Evolutionary conservation across 2,797 vertebrate species (phyloP).

Genomic region (Neosalanx taihuensis): DNA sequence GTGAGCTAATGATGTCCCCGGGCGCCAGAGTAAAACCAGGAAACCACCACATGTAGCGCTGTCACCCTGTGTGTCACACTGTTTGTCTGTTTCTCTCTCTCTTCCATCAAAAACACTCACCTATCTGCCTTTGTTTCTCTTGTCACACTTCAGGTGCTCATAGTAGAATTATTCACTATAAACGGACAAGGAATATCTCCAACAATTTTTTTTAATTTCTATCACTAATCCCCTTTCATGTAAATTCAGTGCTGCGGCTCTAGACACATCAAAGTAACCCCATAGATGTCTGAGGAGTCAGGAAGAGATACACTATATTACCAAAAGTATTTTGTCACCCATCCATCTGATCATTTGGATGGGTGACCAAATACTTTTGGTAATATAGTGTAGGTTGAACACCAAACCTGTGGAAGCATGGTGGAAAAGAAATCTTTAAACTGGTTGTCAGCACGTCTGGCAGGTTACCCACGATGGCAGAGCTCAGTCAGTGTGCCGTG

Average conservation of each 20-base stretch:
- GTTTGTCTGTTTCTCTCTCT: constrained; percentile 26
- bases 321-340: no score
- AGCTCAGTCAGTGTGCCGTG: constrained; percentile 41
- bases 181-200: constrained; percentile 53
- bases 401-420: constrained; percentile 44
- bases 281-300: constrained; percentile 38
- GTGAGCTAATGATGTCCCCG: constrained; percentile 75
- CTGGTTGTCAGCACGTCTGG: constrained; percentile 49
- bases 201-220: constrained; percentile 43
- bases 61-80: constrained; percentile 58
- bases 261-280: constrained; percentile 50
- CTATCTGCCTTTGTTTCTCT: background rate
- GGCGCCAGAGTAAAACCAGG: constrained; percentile 61
- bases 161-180: constrained; percentile 46
- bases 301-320: no score
- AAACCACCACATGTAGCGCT: constrained; percentile 70
- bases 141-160: constrained; percentile 9
- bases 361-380: no score
- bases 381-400: no score
- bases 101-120: background rate
- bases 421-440: constrained; percentile 52
- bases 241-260: constrained; percentile 49
- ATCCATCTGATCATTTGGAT: no score
- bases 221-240: constrained; percentile 38
- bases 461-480: constrained; percentile 44